Evolutionary conservation across 2,113 vertebrate species (phyloP), one percentile per base, ranked within the genome.

Genomic region (Psittacus erithacus): DNA sequence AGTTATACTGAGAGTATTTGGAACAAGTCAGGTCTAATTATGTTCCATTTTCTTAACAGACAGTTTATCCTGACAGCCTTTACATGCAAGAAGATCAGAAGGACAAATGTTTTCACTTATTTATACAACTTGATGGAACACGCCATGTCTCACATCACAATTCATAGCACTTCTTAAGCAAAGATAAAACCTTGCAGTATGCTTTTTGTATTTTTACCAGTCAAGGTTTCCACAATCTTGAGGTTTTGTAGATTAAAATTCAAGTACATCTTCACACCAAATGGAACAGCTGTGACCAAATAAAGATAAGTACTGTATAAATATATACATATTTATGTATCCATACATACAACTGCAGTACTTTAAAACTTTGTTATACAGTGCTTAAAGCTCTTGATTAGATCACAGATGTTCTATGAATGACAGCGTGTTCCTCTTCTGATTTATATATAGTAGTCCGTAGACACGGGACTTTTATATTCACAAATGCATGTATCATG

Each of bases 51-150:
- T 88, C 90, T 70, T 91, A 94, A 83, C 82, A 94, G 46, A 18
- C n/a, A 50, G 95, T 95, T 93, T 75, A 91, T 95, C 75, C 68
- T 95, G 95, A 88, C 78, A 95, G 69, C 50, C 59, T 92, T 95
- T 96, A 67, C 33, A 74, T 46, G 50, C 57, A 91, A 83, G 59
- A 5, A 49, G 46, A 91, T 88, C 85, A 87, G 70, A 82, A 88
- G 68, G 78, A 96, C 60, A 92, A 96, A 92, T 60, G 41, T 83
- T 94, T 95, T 91, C 86, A 77, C 59, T 95, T 96, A 94, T 92
- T 95, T 96, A 83, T 71, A 86, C 84, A 95, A 95, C 53, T 15
- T 91, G 69, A 95, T 94, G 76, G 88, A 93, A 80, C 44, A 76
- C 67, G 86, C 69, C 55, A 70, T 80, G 50, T 86, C 78, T 93